phyloP scores from a whole-genome alignment of 92 coral and sea anemone species.

The Siderastrea radians region DNA sequence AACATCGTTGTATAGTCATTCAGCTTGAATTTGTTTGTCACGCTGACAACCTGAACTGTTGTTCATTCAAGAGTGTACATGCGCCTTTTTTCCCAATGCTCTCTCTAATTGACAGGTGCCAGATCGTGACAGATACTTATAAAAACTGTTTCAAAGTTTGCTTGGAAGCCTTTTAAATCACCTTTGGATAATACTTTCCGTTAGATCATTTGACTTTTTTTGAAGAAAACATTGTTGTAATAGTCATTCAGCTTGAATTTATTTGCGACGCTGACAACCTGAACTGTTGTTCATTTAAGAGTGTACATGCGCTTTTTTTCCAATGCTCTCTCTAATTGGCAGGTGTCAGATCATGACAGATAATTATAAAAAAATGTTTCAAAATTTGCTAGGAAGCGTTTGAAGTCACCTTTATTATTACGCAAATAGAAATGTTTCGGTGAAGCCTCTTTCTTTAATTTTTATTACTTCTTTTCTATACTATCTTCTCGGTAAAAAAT shows the following conservation, averaged over 20 bases:
- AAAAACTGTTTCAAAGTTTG: not conserved
- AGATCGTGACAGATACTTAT: not conserved
- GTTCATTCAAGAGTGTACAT: not conserved
- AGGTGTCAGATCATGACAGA: slow-evolving; percentile 6
- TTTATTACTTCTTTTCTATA: not conserved
- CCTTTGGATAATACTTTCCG: not conserved
- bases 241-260: not conserved
- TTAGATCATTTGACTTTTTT: not conserved
- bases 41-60: not conserved
- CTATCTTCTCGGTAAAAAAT: not conserved
- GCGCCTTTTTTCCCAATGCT: no score
- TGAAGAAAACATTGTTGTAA: not conserved
- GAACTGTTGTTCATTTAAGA: not conserved
- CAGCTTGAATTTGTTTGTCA: not conserved
- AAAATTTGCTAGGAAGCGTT: not conserved
- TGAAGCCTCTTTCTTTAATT: not conserved
- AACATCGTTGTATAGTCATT: not conserved
- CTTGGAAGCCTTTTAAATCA: not conserved
- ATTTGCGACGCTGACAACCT: not conserved
- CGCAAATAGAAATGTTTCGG: not conserved
- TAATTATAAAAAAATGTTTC: not conserved
- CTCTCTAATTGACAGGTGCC: not conserved
- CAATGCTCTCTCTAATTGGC: not conserved
- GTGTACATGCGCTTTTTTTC: slow-evolving; percentile 5
- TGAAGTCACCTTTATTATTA: not conserved